Conservation (phyloP, 2,113 vertebrate genomes). For the Cyanistes caeruleus region DNA sequence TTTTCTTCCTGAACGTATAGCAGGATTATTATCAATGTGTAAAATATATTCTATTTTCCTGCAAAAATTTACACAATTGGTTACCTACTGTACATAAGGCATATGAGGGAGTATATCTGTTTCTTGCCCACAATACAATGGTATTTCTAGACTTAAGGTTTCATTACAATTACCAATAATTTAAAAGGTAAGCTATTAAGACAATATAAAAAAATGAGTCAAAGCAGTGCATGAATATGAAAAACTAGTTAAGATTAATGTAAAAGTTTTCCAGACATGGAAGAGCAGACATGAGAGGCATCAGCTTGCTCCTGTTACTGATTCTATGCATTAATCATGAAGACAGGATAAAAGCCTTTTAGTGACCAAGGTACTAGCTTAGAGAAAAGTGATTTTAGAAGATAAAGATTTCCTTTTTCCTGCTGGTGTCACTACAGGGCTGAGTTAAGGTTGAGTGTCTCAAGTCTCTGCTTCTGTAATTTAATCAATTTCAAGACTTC, state of each 20-base stretch:
- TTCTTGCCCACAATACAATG: background rate
- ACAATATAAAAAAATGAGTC: background rate
- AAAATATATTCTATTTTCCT: background rate
- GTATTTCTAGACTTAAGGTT: background rate
- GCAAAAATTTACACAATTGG: background rate
- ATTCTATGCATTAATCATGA: slow-evolving; percentile 5
- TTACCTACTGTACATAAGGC: background rate
- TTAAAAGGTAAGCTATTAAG: background rate
- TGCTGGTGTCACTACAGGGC: slow-evolving; percentile 29
- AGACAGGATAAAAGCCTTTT: slow-evolving; percentile 1
- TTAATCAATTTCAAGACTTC: background rate
- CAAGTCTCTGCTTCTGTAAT: background rate
- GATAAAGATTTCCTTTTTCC: background rate
- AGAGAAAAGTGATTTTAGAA: background rate
- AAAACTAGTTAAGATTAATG: background rate
- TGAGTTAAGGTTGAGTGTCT: background rate
- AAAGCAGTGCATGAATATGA: background rate
- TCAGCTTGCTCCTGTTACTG: background rate
- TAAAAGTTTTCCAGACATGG: background rate
- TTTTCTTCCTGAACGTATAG: background rate
- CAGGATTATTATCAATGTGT: background rate
- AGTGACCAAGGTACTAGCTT: background rate
- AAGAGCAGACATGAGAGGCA: background rate
- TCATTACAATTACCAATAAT: background rate
- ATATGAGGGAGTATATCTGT: background rate